Evolutionary conservation across 2,888 invertebrate genomes (phyloP), one percentile per base, ranked within the genome.

Genomic region (Azorinus chamasolen): DNA sequence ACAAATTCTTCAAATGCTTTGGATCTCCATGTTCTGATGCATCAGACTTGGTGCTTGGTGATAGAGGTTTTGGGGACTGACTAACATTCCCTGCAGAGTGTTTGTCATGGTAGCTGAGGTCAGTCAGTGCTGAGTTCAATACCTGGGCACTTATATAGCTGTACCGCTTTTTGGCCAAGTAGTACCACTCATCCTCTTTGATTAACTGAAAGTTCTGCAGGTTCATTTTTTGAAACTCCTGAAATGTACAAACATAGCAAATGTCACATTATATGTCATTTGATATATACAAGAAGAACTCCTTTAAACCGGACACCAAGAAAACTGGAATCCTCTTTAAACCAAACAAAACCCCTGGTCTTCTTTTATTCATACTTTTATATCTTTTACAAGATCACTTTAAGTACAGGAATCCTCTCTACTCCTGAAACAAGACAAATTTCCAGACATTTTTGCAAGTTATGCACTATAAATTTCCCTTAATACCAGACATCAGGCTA

Each of bases 151-250:
- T 86, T 1, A 78, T 70, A 51, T 70, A 74, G 39, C 68, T 84
- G 59, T 83, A 83, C 50, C 87, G 80, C 65, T 87, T 87, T 39
- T 86, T 77, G 1, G 94, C 93, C 51, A 96, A 91, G 89, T 95
- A 96, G 92, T 95, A 96, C 76, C 94, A 94, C 53, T 94, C 94
- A 0, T 94, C 94, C 79, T 95, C 94, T 88, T 95, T 94, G 27
- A 93, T 93, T 46, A 96, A 92, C 77, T 94, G 94, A 88, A 95
- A 96, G 22, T 94, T 94, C 71, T 95, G 94, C 50, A 95, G 92
- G 53, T 93, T 92, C 82, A 95, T 93, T 82, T 94, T 94, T 59
- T 94, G 93, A 86, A 96, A 95, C 87, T 95, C 95, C 93, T 94
- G 83, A 16, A 90, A 88, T 83, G 61, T 25, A 53, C 8, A 51